Conservation (phyloP, 2,888 invertebrate species). For the Cynaeus angustus region DNA sequence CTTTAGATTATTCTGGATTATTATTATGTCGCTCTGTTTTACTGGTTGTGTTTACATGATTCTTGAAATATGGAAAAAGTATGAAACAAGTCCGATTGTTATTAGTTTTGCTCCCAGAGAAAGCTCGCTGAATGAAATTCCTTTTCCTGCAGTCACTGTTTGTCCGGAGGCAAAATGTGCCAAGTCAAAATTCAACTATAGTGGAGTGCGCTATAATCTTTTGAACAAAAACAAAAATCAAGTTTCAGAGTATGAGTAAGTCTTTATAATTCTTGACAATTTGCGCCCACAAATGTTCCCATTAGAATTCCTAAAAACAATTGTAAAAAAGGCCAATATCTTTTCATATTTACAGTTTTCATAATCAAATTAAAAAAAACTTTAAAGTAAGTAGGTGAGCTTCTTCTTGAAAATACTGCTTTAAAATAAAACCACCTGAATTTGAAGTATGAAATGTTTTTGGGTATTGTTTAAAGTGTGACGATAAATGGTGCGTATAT, state of each 20-base stretch:
- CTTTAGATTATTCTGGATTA: slow-evolving; percentile 42
- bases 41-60: slow-evolving; percentile 48
- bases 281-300: too few relatives aligned
- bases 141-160: slow-evolving; percentile 56
- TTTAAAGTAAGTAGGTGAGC: too few relatives aligned
- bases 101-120: slow-evolving; percentile 52
- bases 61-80: slow-evolving; percentile 48
- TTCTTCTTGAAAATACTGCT: too few relatives aligned
- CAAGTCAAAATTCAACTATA: slow-evolving; percentile 29
- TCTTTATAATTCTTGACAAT: too few relatives aligned
- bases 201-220: slow-evolving; percentile 9
- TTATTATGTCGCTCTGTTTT: slow-evolving; percentile 22
- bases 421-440: too few relatives aligned
- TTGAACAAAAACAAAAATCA: slow-evolving; percentile 3
- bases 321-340: too few relatives aligned
- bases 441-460: too few relatives aligned
- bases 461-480: too few relatives aligned
- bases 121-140: slow-evolving; percentile 52
- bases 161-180: slow-evolving; percentile 49
- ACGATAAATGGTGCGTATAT: too few relatives aligned
- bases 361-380: too few relatives aligned
- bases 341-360: too few relatives aligned
- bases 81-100: slow-evolving; percentile 51
- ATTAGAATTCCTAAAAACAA: too few relatives aligned
- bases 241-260: slow-evolving; percentile 14